Evolutionary conservation across 2,888 invertebrate genomes (phyloP).

Genomic region (Synergus gifuensis): DNA sequence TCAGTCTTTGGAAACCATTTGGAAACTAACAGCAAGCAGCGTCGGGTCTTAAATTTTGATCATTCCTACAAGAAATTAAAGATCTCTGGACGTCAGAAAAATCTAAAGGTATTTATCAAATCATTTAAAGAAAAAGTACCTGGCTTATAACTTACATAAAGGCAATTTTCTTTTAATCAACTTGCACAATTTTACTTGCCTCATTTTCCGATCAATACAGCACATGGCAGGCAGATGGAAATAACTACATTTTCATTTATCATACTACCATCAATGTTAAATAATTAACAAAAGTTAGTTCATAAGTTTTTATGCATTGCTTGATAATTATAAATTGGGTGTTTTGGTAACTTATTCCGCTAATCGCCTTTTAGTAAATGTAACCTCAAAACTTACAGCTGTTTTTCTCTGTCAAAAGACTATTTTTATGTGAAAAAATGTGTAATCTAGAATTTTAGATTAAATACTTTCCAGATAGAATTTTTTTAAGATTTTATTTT

Average conservation of each 20-base stretch:
- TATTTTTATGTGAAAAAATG: neutral
- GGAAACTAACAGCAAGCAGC: conserved; percentile 8
- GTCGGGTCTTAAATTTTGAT: conserved; percentile 17
- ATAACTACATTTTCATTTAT: neutral
- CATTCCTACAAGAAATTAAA: conserved; percentile 3
- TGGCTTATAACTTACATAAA: neutral
- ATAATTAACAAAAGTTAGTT: neutral
- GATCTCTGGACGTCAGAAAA: neutral
- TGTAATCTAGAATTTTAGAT: neutral
- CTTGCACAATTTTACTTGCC: neutral
- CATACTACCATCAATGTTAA: neutral
- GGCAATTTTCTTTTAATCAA: neutral
- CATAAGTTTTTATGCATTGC: neutral
- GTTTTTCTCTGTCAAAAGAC: neutral
- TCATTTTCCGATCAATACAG: conserved; percentile 10
- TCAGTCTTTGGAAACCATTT: neutral
- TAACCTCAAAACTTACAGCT: conserved; percentile 7
- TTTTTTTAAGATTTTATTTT: neutral
- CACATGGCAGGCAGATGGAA: conserved; percentile 4
- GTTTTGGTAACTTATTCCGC: neutral
- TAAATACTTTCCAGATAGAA: neutral
- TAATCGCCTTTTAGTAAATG: neutral
- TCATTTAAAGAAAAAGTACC: neutral
- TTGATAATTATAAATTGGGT: neutral
- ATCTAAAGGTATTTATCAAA: conserved; percentile 26